Percentiles rank a stretch among this genome's conserved stretches.
These are phyloP conservation scores for Ibycter americanus DNA, from an alignment of 2,797 vertebrate species.

Conservation along the genomic window DNA sequence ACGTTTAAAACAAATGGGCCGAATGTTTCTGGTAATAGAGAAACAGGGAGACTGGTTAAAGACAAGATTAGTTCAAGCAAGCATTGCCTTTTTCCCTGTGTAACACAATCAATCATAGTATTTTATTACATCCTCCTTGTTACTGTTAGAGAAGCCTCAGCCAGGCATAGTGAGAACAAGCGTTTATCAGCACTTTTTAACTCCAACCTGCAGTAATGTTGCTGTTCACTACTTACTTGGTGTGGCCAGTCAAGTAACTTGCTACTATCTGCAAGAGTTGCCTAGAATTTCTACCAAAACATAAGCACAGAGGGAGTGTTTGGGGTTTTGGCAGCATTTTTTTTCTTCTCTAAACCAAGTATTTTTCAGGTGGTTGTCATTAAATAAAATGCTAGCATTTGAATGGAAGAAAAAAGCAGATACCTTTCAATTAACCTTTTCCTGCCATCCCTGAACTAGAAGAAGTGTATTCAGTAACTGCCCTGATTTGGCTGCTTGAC, in stretches of 20 bases:
- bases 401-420: background rate
- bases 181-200: background rate
- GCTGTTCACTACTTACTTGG: background rate
- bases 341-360: background rate
- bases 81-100: background rate
- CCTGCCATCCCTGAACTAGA: background rate
- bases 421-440: background rate
- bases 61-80: background rate
- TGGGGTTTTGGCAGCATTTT: background rate
- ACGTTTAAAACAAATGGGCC: background rate
- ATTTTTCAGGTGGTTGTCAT: background rate
- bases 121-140: background rate
- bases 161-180: background rate
- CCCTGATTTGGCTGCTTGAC: rapidly evolving
- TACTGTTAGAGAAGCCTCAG: background rate
- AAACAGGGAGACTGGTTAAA: background rate
- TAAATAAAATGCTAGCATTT: background rate
- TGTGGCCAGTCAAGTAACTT: background rate
- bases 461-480: background rate
- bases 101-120: background rate
- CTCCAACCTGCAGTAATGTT: background rate
- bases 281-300: background rate
- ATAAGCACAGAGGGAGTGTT: background rate
- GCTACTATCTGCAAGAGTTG: background rate
- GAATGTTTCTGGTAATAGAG: background rate